Evolutionary conservation across 2,888 invertebrate species (phyloP).

Genomic region (Troides oblongomaculatus): DNA sequence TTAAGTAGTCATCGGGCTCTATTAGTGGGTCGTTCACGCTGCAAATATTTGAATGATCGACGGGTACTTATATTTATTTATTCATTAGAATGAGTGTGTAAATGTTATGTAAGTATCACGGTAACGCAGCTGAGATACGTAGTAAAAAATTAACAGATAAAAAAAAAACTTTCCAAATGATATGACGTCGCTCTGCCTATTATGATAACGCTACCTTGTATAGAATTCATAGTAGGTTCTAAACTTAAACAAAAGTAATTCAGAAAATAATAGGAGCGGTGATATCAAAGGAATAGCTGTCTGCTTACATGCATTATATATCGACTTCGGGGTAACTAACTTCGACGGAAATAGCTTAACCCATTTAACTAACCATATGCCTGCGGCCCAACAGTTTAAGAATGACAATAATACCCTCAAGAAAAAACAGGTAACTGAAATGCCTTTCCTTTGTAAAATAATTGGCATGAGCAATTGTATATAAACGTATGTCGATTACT

Average conservation of each 20-base stretch:
- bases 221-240: not conserved
- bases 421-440: not conserved
- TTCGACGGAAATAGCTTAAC: not conserved
- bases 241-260: constrained; percentile 8
- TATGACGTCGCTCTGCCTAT: not conserved
- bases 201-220: not conserved
- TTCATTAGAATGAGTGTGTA: constrained; percentile 1
- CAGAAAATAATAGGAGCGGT: constrained; percentile 12
- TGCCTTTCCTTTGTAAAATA: constrained; percentile 11
- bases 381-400: not conserved
- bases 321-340: constrained; percentile 3
- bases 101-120: not conserved
- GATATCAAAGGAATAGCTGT: not conserved
- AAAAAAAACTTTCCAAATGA: not conserved
- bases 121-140: too few relatives aligned
- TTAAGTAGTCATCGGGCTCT: not conserved
- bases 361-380: constrained; percentile 4
- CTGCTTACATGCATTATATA: constrained; percentile 14
- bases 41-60: constrained; percentile 1
- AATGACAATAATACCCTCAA: not conserved
- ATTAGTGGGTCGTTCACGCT: not conserved
- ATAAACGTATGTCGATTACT: not conserved
- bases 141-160: too few relatives aligned
- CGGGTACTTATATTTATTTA: constrained; percentile 1
- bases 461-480: not conserved